Evolutionary conservation across 2,797 vertebrate species (phyloP).

Genomic region (Crenuchus spilurus): DNA sequence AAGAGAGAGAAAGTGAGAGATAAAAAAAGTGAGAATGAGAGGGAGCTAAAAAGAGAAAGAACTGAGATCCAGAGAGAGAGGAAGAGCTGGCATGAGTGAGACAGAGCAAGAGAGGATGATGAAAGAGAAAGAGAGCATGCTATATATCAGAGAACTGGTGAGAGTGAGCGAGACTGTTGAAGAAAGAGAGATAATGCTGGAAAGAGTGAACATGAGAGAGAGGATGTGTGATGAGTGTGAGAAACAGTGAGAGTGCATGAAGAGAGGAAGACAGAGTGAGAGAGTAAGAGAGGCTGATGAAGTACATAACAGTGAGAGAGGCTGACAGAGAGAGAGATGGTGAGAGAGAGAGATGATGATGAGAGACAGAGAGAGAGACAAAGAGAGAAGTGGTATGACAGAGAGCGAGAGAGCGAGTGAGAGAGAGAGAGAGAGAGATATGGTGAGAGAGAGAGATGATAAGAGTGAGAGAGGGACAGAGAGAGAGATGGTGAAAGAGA

Average conservation of each 20-base stretch:
- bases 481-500: neutral
- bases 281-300: neutral
- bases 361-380: neutral
- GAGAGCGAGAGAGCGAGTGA: neutral
- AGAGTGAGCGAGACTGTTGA: neutral
- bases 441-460: neutral
- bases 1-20: neutral
- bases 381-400: neutral
- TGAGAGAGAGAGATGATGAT: neutral
- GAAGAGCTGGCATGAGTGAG: neutral
- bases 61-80: neutral
- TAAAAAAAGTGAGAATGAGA: neutral
- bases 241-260: no score
- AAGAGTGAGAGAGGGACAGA: conserved; percentile 20
- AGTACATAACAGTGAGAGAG: neutral
- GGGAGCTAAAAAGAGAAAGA: neutral
- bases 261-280: neutral
- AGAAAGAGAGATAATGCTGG: neutral
- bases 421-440: neutral
- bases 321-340: no score
- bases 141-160: conserved; percentile 5
- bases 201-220: neutral
- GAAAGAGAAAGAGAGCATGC: conserved; percentile 4
- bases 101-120: no score
- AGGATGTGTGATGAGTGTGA: no score